These are phyloP conservation scores for Serrognathus titanus DNA, from an alignment of 2,888 invertebrate genomes.

Conservation along the genomic window DNA sequence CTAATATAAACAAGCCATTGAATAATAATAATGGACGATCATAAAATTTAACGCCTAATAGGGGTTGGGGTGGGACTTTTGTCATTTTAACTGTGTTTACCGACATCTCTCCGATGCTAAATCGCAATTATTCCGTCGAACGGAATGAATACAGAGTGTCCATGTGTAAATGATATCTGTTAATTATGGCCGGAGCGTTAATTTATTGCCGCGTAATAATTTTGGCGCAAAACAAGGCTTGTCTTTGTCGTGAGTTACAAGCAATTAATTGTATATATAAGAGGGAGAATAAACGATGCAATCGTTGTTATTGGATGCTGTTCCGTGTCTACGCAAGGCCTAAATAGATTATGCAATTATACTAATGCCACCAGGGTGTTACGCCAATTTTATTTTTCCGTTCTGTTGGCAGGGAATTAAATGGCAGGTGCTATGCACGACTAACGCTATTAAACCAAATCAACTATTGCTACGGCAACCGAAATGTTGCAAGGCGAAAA, in stretches of 20 bases:
- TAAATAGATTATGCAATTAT: slow-evolving; percentile 19
- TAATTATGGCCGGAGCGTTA: not conserved
- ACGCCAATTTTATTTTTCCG: slow-evolving; percentile 5
- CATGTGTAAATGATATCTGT: not conserved
- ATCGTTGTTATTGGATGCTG: slow-evolving; percentile 26
- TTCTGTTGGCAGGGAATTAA: no score
- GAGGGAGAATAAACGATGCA: slow-evolving; percentile 24
- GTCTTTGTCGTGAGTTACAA: not conserved
- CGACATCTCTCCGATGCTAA: not conserved
- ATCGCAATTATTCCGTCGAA: not conserved
- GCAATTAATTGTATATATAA: slow-evolving; percentile 5
- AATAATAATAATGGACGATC: slow-evolving; percentile 28
- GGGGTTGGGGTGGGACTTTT: slow-evolving; percentile 6
- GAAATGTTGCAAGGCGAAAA: no score
- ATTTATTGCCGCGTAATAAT: not conserved
- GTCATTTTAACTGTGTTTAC: slow-evolving; percentile 10
- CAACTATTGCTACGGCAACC: no score
- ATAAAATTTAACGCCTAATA: not conserved
- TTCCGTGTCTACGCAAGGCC: slow-evolving; percentile 19
- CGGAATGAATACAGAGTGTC: not conserved
- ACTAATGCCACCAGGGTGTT: not conserved
- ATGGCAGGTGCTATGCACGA: no score
- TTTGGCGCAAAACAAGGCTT: not conserved
- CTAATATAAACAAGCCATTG: slow-evolving; percentile 35
- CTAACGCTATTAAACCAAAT: no score